Conservation (phyloP, 2,888 invertebrate genomes). For the Acanthosepion pharaonis region DNA sequence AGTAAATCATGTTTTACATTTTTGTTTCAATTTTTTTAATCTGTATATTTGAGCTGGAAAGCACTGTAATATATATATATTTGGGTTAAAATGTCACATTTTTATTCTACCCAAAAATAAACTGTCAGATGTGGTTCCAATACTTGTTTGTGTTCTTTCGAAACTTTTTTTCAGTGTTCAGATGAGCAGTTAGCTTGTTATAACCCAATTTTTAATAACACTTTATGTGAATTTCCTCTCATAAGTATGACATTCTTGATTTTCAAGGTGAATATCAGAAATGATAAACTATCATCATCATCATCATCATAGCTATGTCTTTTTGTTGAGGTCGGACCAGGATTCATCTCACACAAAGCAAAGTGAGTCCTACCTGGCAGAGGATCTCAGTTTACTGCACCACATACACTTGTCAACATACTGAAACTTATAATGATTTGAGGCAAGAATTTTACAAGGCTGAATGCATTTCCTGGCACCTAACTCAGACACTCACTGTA, state of each 20-base stretch:
- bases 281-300: not conserved
- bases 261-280: not conserved
- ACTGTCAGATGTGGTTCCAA: not conserved
- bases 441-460: too few relatives aligned
- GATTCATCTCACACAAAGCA: too few relatives aligned
- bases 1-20: not conserved
- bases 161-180: not conserved
- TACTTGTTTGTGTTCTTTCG: not conserved
- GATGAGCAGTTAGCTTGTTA: not conserved
- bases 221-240: not conserved
- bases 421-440: too few relatives aligned
- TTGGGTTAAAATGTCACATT: slow-evolving; percentile 37
- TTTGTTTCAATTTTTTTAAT: slow-evolving; percentile 1
- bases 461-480: too few relatives aligned
- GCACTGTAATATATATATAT: slow-evolving; percentile 36
- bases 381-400: too few relatives aligned
- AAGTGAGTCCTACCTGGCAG: too few relatives aligned
- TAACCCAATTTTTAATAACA: not conserved
- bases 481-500: too few relatives aligned
- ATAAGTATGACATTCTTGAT: not conserved
- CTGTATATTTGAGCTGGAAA: slow-evolving; percentile 35
- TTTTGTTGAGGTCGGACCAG: too few relatives aligned
- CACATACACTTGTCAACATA: too few relatives aligned
- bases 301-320: too few relatives aligned
- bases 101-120: not conserved